A percentile compares a stretch with the other conserved stretches of the same genome.
Evolutionary conservation across 2,888 invertebrate species (phyloP).

Genomic region (Drosophila prostipennis): DNA sequence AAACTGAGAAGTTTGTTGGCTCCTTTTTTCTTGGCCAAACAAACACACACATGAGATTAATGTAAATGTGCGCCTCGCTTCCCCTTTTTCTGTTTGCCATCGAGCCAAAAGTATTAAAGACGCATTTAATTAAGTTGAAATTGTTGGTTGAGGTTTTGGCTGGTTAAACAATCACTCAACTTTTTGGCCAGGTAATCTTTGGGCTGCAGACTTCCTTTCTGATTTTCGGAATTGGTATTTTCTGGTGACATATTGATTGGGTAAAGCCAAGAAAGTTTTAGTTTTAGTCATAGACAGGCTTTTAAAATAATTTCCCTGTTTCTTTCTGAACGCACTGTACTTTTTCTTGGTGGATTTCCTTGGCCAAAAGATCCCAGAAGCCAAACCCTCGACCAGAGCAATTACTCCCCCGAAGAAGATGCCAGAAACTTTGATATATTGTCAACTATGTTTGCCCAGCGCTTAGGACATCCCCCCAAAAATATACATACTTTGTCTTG

Average conservation of each 20-base stretch:
- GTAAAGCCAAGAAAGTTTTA: too few species aligned
- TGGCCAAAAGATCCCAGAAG: background rate
- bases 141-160: slow-evolving; percentile 67
- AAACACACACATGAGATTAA: slow-evolving; percentile 67
- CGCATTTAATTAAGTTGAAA: slow-evolving; percentile 79
- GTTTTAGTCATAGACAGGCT: too few species aligned
- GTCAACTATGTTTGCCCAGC: slow-evolving; percentile 65
- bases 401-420: slow-evolving; percentile 23
- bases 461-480: slow-evolving; percentile 28
- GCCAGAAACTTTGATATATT: slow-evolving; percentile 66
- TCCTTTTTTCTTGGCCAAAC: slow-evolving; percentile 68
- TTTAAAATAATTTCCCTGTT: too few species aligned
- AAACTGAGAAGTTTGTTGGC: slow-evolving; percentile 36
- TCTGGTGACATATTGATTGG: background rate
- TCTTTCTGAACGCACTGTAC: slow-evolving; percentile 5
- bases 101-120: slow-evolving; percentile 70
- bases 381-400: slow-evolving; percentile 8
- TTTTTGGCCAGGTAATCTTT: slow-evolving; percentile 32
- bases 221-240: background rate
- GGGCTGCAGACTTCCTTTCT: too few species aligned
- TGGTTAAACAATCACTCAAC: slow-evolving; percentile 41
- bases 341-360: background rate
- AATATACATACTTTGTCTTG: slow-evolving; percentile 55
- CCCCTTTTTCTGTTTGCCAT: slow-evolving; percentile 32
- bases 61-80: slow-evolving; percentile 58